Percentiles rank a stretch among this genome's conserved stretches.
phyloP scores from a whole-genome alignment of 2,888 invertebrate genomes.

The Diploptera punctata region DNA sequence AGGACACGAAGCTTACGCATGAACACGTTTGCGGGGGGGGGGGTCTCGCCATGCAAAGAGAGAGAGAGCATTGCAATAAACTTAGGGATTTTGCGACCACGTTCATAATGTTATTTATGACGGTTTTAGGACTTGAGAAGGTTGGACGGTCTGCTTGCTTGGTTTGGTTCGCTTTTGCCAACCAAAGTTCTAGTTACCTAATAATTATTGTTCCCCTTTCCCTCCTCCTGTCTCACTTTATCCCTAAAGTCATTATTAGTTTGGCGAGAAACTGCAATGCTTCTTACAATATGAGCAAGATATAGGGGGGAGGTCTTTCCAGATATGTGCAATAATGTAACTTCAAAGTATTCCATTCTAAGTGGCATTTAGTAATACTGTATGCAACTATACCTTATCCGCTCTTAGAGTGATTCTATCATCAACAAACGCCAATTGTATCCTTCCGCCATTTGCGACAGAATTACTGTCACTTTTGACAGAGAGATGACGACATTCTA shows the following conservation, averaged over 20 bases:
- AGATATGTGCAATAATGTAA: constrained; percentile 3
- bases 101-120: constrained; percentile 40
- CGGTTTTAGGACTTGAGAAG: constrained; percentile 36
- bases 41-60: constrained; percentile 18
- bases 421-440: too few relatives aligned
- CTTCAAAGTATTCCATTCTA: background rate
- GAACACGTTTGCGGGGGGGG: constrained; percentile 23
- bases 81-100: constrained; percentile 54
- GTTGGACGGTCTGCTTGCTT: constrained; percentile 31
- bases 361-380: constrained; percentile 12
- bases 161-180: constrained; percentile 23
- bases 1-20: constrained; percentile 18
- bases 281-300: background rate
- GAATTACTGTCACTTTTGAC: too few relatives aligned
- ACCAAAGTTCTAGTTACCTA: constrained; percentile 36
- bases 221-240: constrained; percentile 30
- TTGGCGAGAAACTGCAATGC: constrained; percentile 21
- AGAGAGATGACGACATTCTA: too few relatives aligned
- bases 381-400: too few relatives aligned
- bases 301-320: background rate
- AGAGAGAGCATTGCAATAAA: constrained; percentile 50
- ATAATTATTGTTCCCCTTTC: constrained; percentile 39
- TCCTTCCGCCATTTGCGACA: too few relatives aligned
- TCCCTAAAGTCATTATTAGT: constrained; percentile 41
- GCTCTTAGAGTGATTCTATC: too few relatives aligned